Conservation (phyloP, 2,113 vertebrate species). For the Glaucomys volans region DNA sequence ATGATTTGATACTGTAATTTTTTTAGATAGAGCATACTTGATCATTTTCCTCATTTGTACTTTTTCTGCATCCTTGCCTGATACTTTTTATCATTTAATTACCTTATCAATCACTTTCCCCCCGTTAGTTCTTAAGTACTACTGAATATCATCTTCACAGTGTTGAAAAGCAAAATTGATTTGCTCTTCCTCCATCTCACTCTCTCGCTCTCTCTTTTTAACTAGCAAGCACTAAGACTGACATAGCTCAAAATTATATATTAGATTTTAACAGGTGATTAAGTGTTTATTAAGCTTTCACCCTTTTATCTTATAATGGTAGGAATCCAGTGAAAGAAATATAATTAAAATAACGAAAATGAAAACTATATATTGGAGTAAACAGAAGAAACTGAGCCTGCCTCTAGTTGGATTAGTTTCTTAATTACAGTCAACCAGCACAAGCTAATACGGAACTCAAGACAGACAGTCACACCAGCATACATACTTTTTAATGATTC, state of each 20-base stretch:
- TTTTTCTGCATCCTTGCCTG: slow-evolving; percentile 84
- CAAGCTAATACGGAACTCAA: not conserved
- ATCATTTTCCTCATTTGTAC: slow-evolving; percentile 85
- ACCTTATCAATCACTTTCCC: slow-evolving; percentile 85
- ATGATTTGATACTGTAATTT: slow-evolving; percentile 85
- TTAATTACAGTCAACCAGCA: not conserved
- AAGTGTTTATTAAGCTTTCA: slow-evolving; percentile 59
- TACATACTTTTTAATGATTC: not conserved
- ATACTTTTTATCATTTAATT: slow-evolving; percentile 88
- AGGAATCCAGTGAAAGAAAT: not conserved
- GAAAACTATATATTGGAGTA: not conserved
- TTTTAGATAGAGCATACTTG: slow-evolving; percentile 85
- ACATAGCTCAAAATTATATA: slow-evolving; percentile 24
- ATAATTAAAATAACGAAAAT: slow-evolving; percentile 44
- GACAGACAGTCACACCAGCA: not conserved
- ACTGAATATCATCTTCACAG: slow-evolving; percentile 67
- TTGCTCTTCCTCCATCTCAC: not conserved
- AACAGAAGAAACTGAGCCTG: not conserved
- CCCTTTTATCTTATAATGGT: not conserved
- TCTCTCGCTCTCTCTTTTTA: not conserved
- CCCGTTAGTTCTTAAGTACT: slow-evolving; percentile 65
- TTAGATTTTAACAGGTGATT: slow-evolving; percentile 39
- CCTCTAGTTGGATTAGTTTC: not conserved
- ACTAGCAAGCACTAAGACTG: not conserved
- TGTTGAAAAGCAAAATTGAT: slow-evolving; percentile 72